These are phyloP conservation scores for Dromius quadrimaculatus DNA, from an alignment of 2,888 invertebrate genomes.

Conservation along the genomic window DNA sequence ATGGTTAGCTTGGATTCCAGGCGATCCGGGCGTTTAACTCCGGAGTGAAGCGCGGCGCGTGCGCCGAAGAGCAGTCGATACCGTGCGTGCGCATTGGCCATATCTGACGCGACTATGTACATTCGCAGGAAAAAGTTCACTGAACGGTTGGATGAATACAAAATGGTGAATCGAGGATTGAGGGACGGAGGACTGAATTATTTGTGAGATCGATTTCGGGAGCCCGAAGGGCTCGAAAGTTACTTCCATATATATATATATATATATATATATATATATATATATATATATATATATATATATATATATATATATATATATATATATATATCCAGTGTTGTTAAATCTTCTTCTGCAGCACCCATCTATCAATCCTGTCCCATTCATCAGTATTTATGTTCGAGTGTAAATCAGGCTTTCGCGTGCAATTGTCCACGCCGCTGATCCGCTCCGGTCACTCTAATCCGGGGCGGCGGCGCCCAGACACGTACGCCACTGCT, in stretches of 20 bases:
- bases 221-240: not conserved
- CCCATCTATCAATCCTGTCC: not conserved
- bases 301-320: too few species aligned
- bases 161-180: slow-evolving; percentile 17
- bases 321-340: too few species aligned
- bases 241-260: too few species aligned
- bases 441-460: slow-evolving; percentile 32
- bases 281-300: too few species aligned
- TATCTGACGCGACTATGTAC: slow-evolving; percentile 27
- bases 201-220: not conserved
- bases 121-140: not conserved
- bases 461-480: slow-evolving; percentile 47
- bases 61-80: slow-evolving; percentile 41
- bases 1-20: slow-evolving; percentile 40
- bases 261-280: too few species aligned
- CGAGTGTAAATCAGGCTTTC: slow-evolving; percentile 50
- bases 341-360: not conserved
- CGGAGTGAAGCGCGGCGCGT: slow-evolving; percentile 22
- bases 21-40: slow-evolving; percentile 48
- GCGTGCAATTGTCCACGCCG: slow-evolving; percentile 13
- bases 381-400: slow-evolving; percentile 29
- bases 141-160: not conserved
- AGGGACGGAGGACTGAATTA: not conserved
- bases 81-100: slow-evolving; percentile 16
- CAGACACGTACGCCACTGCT: slow-evolving; percentile 42